Evolutionary conservation across 2,797 vertebrate genomes (phyloP), one percentile per base, ranked within the genome.

Genomic region (Sphaeramia orbicularis): DNA sequence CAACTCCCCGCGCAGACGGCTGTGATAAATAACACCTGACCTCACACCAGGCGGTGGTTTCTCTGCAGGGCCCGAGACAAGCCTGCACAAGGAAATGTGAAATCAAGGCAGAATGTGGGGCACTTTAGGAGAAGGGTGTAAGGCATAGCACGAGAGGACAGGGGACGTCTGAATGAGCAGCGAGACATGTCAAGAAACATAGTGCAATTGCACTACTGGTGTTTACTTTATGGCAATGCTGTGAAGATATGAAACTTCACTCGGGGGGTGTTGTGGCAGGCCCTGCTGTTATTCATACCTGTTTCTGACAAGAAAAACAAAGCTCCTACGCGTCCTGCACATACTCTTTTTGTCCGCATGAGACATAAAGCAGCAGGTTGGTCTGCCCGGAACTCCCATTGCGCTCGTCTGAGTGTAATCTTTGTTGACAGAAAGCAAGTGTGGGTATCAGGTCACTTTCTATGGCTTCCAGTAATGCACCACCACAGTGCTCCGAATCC

Each of bases 21-120:
- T 90, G 91, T 94, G 93, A 94, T 92, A 94, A 94, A 94, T 94
- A 92, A 93, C 90, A 90, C 81, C 91, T 93, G 93, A 91, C 87
- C 92, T 92, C 88, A 88, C 90, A 89, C 85, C 89, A 77, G 91
- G 91, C 76, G 80, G 81, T 71, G 75, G 87, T 76, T 86, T 90
- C 88, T 91, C 91, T 87, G 86, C 87, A 83, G 84, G 84, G 73
- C 88, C 83, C 12, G 43, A 76, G 76, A 88, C 85, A 79, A 84
- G 86, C 80, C 80, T 66, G 86, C 81, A 80, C 65, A 43, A 76
- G 86, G 83, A 92, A 92, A 92, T 92, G 86, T 85, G 86, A 89
- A 91, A 89, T 88, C 83, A 82, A 78, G 84, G 86, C 85, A 77
- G 81, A 86, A 86, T 85, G 86, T 84, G 86, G 87, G 86, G 63